A percentile compares a stretch with the other conserved stretches of the same genome.
Conservation (phyloP, 2,797 vertebrate species). For the Buphagus erythrorhynchus region DNA sequence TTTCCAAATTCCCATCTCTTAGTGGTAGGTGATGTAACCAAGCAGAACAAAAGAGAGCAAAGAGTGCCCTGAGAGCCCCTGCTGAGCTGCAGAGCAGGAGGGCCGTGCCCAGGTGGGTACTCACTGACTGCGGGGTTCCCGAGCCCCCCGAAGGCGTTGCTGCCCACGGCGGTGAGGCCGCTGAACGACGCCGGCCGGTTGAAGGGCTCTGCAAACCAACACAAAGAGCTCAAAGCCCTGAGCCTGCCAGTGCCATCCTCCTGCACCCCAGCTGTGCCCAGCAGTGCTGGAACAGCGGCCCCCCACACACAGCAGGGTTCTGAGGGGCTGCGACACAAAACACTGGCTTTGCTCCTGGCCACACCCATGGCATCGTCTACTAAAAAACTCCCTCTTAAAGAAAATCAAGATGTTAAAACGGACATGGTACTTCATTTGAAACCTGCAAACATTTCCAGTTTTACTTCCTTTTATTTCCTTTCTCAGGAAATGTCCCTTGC, state of each 20-base stretch:
- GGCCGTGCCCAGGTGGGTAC: conserved; percentile 73
- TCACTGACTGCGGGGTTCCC: conserved; percentile 97
- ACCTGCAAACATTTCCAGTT: background rate
- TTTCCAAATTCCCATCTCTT: background rate
- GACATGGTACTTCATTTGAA: background rate
- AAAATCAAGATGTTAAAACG: background rate
- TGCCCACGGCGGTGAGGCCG: conserved; percentile 90
- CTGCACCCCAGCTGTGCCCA: background rate
- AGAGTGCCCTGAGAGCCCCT: background rate
- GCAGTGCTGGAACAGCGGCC: background rate
- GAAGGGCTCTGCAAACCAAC: conserved; percentile 87
- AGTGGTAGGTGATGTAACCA: background rate
- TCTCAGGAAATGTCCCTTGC: background rate
- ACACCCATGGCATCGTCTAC: background rate
- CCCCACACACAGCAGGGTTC: background rate
- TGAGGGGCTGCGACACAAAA: background rate
- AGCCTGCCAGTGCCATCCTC: fast-evolving
- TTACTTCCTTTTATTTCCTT: background rate
- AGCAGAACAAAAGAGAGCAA: background rate
- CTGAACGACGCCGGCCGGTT: conserved; percentile 89
- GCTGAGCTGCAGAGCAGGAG: background rate
- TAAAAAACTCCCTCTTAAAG: background rate
- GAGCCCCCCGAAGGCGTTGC: conserved; percentile 96
- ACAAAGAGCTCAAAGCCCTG: background rate
- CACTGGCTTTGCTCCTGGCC: background rate